Evolutionary conservation across 2,797 vertebrate genomes (phyloP), one percentile per base, ranked within the genome.

Genomic region (Cirrhinus mrigala): DNA sequence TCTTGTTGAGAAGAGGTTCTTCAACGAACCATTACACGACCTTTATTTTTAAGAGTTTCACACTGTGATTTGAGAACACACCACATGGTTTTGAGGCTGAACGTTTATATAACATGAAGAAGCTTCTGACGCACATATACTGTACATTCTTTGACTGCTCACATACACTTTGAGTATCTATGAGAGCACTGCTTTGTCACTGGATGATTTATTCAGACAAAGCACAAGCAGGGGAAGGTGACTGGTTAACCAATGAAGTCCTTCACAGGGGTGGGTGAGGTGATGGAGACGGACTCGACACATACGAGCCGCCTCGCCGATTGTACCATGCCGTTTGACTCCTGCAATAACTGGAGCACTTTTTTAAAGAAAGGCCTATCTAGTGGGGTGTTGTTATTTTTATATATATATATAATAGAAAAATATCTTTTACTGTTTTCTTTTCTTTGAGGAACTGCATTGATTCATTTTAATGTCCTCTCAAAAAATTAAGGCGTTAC

Each of bases 291-390:
- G n/a, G 75, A 74, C 71, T 87, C 90, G 87, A 94, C 92, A 91
- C 94, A 91, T 90, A 91, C 90, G 88, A 90, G 87, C 87, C 93
- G 91, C 94, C 91, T 94, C 92, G 90, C 91, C 90, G 97, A 98
- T 98, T 99, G 98, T 98, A 96, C 96, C 91, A 94, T 96, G 98
- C 97, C 95, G 95, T 94, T 94, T 91, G 90, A 78, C 70, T 88
- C 86, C 83, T 24, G 82, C 66, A 62, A 78, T 79, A 75, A 54
- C 66, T 64, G 79, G 85, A 79, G 86, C 87, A 86, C 37, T 64
- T 70, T 81, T 86, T 29, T 83, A 87, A 69, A 52, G 37, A 88
- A 87, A 90, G 84, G 58, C 71, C 82, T 81, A 85, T 85, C 66
- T 69, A 29, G 75, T 68, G 66, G 89, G 83, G 80, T 78, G 66